Percentiles rank a stretch among this genome's conserved stretches.
phyloP scores from a whole-genome alignment of 2,797 vertebrate genomes.

The Rhyacichthys aspro region DNA sequence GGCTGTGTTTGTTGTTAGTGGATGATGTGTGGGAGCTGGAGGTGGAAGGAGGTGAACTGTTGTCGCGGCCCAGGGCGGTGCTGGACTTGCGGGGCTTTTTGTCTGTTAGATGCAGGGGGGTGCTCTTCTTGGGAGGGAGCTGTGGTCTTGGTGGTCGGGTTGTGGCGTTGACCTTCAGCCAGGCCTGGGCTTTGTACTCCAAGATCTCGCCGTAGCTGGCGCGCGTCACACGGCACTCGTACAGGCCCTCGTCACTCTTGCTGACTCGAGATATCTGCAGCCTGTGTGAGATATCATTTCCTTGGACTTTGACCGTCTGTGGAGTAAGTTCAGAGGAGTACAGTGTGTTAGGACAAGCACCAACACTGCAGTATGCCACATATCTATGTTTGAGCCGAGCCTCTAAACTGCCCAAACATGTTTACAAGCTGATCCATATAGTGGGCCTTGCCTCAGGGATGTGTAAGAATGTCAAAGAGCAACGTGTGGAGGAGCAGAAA shows the following conservation, averaged over 20 bases:
- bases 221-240: constrained; percentile 93
- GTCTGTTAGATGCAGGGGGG: constrained; percentile 92
- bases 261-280: constrained; percentile 94
- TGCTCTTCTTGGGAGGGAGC: constrained; percentile 85
- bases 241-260: constrained; percentile 92
- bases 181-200: constrained; percentile 93
- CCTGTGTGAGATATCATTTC: constrained; percentile 97
- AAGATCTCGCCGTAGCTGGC: constrained; percentile 93
- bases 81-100: constrained; percentile 89
- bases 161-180: constrained; percentile 88
- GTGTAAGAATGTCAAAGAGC: no score
- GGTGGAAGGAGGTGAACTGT: constrained; percentile 84
- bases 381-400: no score
- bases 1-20: constrained; percentile 90
- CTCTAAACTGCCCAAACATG: no score
- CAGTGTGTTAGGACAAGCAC: constrained; percentile 34
- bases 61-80: constrained; percentile 81
- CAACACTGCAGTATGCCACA: no score
- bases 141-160: constrained; percentile 84
- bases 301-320: constrained; percentile 97
- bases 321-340: constrained; percentile 43
- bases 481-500: no score
- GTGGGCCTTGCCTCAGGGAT: no score
- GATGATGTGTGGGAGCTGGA: constrained; percentile 88
- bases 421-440: no score